Base-by-base conservation (phyloP, 2,113 vertebrate genomes). In the Ranitomeya imitator region DNA sequence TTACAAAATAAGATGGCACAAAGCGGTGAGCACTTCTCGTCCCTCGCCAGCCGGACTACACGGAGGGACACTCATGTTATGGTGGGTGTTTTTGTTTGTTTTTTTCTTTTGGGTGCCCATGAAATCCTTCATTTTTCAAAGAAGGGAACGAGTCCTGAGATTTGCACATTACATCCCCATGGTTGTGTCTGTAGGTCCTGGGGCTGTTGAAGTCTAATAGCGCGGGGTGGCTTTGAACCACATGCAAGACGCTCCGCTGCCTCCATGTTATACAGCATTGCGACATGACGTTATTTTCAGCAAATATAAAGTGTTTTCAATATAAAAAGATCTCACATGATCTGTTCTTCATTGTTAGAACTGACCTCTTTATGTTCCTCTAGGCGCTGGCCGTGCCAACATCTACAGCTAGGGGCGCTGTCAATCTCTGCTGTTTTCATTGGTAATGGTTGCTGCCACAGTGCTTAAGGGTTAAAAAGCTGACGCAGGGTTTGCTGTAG, bases 1-100 rank as follows among this genome's bases (percentile, higher is more conserved):
- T 91, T 92, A 92, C 79, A 93, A 94, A 94, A 93, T 90, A 91
- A 91, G 91, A 92, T 95, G 94, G 95, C 95, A 96, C 95, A 94
- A 93, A 93, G 92, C 93, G 95, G 90, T 93, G 94, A 95, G 94
- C 94, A 94, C 93, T 94, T 92, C 21, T 76, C 31, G 61, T 61
- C 63, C 76, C 14, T 54, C 54, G 26, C 18, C 52, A 86, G 18
- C 76, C 45, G 4, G 54, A 37, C 61, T 51, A 52, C 19, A 13
- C 19, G 37, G 23, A 52, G 45, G 37, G 71, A 45, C 26, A 16
- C 69, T 21, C 9, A 21, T 21, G 37, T 76, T 52, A 51, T 76
- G 37, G 73, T 51, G 73, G 7, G 31, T 4, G 21, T 19, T 18
- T 18, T 6, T 19, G 19, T 65, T 60, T 15, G 60, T 12, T n/a